Evolutionary conservation across 2,797 vertebrate genomes (phyloP).

Genomic region (Staurois parvus): DNA sequence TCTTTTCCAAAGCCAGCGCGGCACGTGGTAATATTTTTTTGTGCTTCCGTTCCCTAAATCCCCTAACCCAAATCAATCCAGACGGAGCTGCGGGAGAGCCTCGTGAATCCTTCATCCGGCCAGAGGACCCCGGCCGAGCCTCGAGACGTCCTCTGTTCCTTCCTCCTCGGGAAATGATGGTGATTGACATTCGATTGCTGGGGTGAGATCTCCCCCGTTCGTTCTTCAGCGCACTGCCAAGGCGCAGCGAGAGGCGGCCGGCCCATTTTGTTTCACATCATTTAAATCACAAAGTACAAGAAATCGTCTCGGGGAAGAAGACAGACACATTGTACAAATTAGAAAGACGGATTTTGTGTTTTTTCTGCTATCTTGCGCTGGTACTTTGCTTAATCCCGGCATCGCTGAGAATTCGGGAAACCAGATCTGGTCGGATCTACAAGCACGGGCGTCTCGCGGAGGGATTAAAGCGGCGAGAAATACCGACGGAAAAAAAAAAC

Average conservation of each 20-base stretch:
- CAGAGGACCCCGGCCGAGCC: background rate
- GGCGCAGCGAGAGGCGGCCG: constrained; percentile 67
- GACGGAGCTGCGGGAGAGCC: no score
- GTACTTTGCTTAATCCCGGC: constrained; percentile 18
- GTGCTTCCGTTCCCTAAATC: no score
- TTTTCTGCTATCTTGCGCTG: constrained; percentile 53
- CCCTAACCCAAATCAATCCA: no score
- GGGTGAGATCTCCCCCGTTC: constrained; percentile 67
- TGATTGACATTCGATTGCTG: constrained; percentile 71
- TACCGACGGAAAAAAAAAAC: background rate
- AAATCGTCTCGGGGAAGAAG: constrained; percentile 64
- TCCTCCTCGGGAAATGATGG: constrained; percentile 63
- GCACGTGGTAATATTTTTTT: no score
- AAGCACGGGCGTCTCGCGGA: background rate
- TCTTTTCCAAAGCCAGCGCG: no score
- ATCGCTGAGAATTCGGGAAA: constrained; percentile 6
- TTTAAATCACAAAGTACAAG: constrained; percentile 70
- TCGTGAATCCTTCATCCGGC: no score
- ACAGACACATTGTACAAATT: constrained; percentile 68
- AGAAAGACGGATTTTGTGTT: constrained; percentile 63
- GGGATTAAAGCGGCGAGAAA: constrained; percentile 27
- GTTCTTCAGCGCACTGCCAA: constrained; percentile 66
- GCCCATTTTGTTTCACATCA: constrained; percentile 70
- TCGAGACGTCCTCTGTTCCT: background rate
- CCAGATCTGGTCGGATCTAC: background rate